Conservation (phyloP, 2,888 invertebrate species). For the Diadromus collaris region DNA sequence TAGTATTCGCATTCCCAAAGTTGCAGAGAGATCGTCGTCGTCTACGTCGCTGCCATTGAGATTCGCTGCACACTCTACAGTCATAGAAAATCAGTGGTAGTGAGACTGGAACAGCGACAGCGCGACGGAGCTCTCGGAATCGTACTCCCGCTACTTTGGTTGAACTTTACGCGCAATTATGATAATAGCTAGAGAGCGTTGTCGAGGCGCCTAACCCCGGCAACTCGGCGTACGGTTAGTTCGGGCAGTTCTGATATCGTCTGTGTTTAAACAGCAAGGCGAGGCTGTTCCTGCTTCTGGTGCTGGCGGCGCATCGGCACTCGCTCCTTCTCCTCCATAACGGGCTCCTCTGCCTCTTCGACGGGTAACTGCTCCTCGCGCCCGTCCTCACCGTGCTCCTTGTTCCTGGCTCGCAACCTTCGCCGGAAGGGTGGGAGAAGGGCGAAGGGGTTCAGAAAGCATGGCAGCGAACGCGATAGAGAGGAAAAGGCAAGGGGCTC, state of each 20-base stretch:
- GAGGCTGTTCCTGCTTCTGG: slow-evolving; percentile 66
- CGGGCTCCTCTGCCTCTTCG: slow-evolving; percentile 53
- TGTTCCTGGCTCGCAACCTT: slow-evolving; percentile 47
- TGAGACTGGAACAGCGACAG: slow-evolving; percentile 23
- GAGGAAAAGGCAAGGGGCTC: slow-evolving; percentile 50
- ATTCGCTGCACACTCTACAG: slow-evolving; percentile 28
- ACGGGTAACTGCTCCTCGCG: slow-evolving; percentile 29
- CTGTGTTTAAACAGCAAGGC: slow-evolving; percentile 80
- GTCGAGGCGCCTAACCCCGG: slow-evolving; percentile 67
- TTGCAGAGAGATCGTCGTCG: slow-evolving; percentile 48
- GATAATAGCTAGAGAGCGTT: slow-evolving; percentile 75
- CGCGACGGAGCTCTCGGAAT: slow-evolving; percentile 49
- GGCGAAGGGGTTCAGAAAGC: slow-evolving; percentile 60
- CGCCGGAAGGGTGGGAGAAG: slow-evolving; percentile 55
- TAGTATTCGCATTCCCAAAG: slow-evolving; percentile 43
- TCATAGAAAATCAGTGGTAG: slow-evolving; percentile 1
- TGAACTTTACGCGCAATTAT: slow-evolving; percentile 75
- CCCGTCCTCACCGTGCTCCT: slow-evolving; percentile 7
- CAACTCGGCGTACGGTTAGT: slow-evolving; percentile 67
- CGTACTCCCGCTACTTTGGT: slow-evolving; percentile 54
- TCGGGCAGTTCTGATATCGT: slow-evolving; percentile 79
- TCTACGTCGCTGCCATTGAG: slow-evolving; percentile 28
- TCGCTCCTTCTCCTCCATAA: slow-evolving; percentile 53
- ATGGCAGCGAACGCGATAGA: slow-evolving; percentile 47
- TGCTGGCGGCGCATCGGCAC: slow-evolving; percentile 38